A percentile compares a stretch with the other conserved stretches of the same genome.
Conservation (phyloP, 1,140 invertebrate species). For the Euglossa dilemma region DNA sequence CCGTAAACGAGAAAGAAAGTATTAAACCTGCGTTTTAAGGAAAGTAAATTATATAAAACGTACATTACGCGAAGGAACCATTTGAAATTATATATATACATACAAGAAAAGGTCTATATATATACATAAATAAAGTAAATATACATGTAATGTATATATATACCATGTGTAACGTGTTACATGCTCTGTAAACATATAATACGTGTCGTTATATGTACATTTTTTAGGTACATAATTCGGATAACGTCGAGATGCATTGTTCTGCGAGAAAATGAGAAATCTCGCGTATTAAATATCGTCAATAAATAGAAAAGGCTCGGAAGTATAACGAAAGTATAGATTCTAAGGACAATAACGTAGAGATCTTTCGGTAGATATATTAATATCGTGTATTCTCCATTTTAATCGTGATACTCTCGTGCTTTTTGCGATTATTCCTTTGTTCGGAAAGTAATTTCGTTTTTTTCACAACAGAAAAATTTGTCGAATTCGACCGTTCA, state of each 20-base stretch:
- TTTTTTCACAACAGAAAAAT: no score
- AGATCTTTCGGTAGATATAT: conserved; percentile 24
- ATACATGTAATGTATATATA: conserved; percentile 1
- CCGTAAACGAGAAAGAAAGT: not conserved
- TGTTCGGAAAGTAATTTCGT: no score
- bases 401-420: conserved; percentile 33
- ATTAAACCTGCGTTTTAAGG: not conserved
- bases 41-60: not conserved
- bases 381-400: conserved; percentile 1
- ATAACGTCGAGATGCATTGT: conserved; percentile 25
- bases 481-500: no score
- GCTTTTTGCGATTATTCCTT: not conserved
- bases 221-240: conserved; percentile 52
- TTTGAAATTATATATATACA: conserved; percentile 1
- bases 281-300: conserved; percentile 78
- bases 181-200: conserved; percentile 46
- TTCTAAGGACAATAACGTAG: conserved; percentile 76
- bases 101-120: not conserved
- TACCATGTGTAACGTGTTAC: conserved; percentile 43
- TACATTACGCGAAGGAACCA: not conserved
- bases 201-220: conserved; percentile 64
- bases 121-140: not conserved
- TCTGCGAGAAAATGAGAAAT: conserved; percentile 57
- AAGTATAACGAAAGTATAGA: conserved; percentile 73
- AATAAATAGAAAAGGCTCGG: conserved; percentile 72